A percentile compares a stretch with the other conserved stretches of the same genome.
Conservation (phyloP, 2,888 invertebrate genomes). For the Argyresthia albistria region DNA sequence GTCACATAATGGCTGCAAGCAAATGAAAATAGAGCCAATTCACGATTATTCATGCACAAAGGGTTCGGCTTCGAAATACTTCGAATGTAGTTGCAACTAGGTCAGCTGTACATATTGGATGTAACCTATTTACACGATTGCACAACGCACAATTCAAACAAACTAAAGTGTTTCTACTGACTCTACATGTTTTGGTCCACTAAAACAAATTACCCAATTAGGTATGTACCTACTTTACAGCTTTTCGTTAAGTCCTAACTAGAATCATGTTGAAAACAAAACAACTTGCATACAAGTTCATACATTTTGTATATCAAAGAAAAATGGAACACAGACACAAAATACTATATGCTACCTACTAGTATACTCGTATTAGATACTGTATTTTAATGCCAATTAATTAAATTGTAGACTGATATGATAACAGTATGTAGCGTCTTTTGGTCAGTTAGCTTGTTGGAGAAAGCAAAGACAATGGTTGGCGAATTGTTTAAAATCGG, state of each 20-base stretch:
- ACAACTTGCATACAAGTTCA: too few relatives aligned
- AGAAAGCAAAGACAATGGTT: not conserved
- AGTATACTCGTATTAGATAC: too few relatives aligned
- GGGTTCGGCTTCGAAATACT: slow-evolving; percentile 21
- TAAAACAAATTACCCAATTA: slow-evolving; percentile 5
- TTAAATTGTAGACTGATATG: too few relatives aligned
- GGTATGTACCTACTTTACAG: not conserved
- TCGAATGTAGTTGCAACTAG: slow-evolving; percentile 32
- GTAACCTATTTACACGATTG: slow-evolving; percentile 49
- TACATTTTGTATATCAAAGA: too few relatives aligned
- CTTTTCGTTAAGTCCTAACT: too few relatives aligned
- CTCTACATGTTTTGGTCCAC: slow-evolving; percentile 14
- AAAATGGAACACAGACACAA: too few relatives aligned
- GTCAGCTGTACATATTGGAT: slow-evolving; percentile 30
- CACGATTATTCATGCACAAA: slow-evolving; percentile 21
- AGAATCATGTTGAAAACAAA: too few relatives aligned
- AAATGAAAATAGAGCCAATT: not conserved
- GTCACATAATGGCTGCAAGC: not conserved
- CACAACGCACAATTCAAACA: slow-evolving; percentile 33
- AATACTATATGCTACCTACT: too few relatives aligned
- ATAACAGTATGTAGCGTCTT: too few relatives aligned
- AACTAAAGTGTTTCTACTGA: slow-evolving; percentile 12
- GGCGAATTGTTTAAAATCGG: not conserved
- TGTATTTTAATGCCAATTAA: too few relatives aligned
- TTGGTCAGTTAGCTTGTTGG: too few relatives aligned